Base-by-base conservation (phyloP, 1,140 invertebrate genomes). In the Zaprionus gabonicus region DNA sequence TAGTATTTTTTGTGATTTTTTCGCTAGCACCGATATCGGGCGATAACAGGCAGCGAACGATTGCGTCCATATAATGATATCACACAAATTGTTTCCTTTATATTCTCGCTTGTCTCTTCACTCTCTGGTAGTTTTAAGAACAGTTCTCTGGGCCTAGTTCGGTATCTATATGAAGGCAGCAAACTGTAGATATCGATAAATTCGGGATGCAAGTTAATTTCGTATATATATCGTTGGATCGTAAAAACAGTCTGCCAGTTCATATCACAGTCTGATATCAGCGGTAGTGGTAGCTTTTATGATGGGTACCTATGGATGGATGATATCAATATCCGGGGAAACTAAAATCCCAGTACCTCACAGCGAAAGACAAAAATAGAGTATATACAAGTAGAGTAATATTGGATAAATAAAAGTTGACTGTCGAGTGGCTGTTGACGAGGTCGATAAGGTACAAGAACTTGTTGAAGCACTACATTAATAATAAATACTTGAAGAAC, bases 211-310 rank as follows among this genome's bases (percentile, higher is more conserved):
- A 60, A 44, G 20, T 38, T 59, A 71, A 65, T 76, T 71, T 59
- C 5, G 17, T 62, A 71, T 57, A 63, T 62, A 71, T 57, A 63
- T 56, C 71, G 81, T 60, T 65, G 15, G 13, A 70, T 57, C 25
- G 36, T 58, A 27, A 58, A 25, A 63, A 51, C 76, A 36, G 72
- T 51, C 72, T 62, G 71, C 31, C 31, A 62, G 64, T 73, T 82
- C 31, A 36, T 76, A 83, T 85, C 67, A 68, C 70, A 66, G 68
- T 34, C 66, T 77, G 78, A 69, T 85, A 85, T 84, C 82, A 10
- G 83, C 1, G n/a, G 20, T 20, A 84, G 73, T 84, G 81, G 81
- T 84, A 84, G 82, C 81, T 77, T 85, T 84, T 85, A 81, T 81
- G 74, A 38, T 25, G 41, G 46, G 46, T 23, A 23, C 63, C 49